Conservation (phyloP, 2,797 vertebrate genomes). For the Eulemur albifrons region DNA sequence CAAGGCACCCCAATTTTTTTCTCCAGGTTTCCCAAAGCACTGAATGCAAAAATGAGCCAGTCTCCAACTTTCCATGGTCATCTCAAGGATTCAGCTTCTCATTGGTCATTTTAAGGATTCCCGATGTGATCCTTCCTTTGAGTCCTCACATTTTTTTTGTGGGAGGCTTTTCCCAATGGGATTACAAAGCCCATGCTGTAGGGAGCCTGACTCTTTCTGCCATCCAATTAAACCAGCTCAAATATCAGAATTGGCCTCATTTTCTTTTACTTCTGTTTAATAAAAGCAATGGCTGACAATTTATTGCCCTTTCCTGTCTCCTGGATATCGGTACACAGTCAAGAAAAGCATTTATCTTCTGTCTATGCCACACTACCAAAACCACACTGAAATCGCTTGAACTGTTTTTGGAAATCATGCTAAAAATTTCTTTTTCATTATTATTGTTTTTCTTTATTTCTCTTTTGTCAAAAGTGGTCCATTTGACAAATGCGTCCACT, state of each 20-base stretch:
- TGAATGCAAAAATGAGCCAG: not conserved
- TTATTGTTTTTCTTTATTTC: not conserved
- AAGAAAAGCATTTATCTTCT: not conserved
- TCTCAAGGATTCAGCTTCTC: not conserved
- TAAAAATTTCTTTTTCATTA: not conserved
- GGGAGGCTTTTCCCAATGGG: not conserved
- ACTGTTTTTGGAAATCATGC: not conserved
- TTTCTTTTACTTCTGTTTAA: not conserved
- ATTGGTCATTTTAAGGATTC: not conserved
- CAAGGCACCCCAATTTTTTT: not conserved
- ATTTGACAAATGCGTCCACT: not conserved
- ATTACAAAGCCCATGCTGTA: not conserved
- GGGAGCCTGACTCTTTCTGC: not conserved
- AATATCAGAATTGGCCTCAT: not conserved
- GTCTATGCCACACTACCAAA: not conserved
- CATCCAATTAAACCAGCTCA: not conserved
- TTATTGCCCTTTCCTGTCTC: not conserved
- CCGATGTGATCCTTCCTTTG: not conserved
- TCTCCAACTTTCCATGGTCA: not conserved
- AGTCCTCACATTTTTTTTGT: not conserved
- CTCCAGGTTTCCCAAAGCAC: not conserved
- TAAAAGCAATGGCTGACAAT: not conserved
- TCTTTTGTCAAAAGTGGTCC: not conserved
- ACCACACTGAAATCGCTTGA: not conserved
- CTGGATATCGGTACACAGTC: accelerated